Percentiles rank a stretch among this genome's conserved stretches.
phyloP scores from a whole-genome alignment of 2,888 invertebrate genomes.

The Meganola albula region DNA sequence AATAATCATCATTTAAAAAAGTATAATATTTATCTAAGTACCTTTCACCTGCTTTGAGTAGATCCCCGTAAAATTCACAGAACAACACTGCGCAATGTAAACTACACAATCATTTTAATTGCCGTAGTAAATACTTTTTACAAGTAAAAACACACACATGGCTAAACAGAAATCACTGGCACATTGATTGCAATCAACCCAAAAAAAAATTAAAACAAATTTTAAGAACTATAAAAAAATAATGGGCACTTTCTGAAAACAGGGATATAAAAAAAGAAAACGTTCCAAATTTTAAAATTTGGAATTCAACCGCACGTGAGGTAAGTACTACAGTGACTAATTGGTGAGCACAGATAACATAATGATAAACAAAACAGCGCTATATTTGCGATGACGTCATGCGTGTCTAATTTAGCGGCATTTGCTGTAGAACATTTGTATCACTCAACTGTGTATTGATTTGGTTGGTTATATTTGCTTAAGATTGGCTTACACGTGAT shows the following conservation, averaged over 20 bases:
- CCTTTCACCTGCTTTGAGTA: conserved; percentile 35
- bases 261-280: conserved; percentile 8
- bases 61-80: conserved; percentile 41
- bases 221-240: not conserved
- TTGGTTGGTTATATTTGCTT: conserved; percentile 14
- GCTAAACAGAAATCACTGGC: too few relatives aligned
- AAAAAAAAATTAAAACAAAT: conserved; percentile 1
- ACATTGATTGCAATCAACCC: too few relatives aligned
- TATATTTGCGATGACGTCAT: conserved; percentile 32
- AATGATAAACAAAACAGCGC: conserved; percentile 49
- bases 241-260: conserved; percentile 4
- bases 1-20: too few relatives aligned
- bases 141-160: too few relatives aligned
- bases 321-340: conserved; percentile 51
- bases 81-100: conserved; percentile 45
- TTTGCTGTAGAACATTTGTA: conserved; percentile 24
- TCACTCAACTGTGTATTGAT: conserved; percentile 31
- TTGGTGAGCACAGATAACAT: conserved; percentile 55
- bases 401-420: conserved; percentile 44
- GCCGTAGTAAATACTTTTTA: too few relatives aligned
- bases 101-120: too few relatives aligned
- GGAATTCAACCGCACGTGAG: conserved; percentile 26
- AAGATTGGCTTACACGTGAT: too few relatives aligned
- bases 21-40: too few relatives aligned
- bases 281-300: conserved; percentile 15